Percentiles rank a stretch among this genome's conserved stretches.
Conservation (phyloP, 2,113 vertebrate species). For the Eublepharis macularius region DNA sequence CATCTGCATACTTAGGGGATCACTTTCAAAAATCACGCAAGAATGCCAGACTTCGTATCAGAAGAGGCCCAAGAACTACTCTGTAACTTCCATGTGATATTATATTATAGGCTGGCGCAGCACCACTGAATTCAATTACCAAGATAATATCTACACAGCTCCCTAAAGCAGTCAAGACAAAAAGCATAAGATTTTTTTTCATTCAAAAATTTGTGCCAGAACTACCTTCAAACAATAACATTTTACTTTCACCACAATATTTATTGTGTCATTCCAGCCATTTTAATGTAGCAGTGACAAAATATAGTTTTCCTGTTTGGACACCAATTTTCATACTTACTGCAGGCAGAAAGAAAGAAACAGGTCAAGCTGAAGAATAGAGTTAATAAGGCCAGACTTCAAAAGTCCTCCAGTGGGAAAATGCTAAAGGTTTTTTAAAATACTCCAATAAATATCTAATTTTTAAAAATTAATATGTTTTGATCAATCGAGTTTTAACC, state of each 20-base stretch:
- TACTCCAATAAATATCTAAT: background rate
- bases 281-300: background rate
- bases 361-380: background rate
- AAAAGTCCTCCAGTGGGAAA: background rate
- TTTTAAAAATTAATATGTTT: background rate
- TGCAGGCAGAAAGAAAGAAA: background rate
- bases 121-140: constrained; percentile 13
- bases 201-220: constrained; percentile 9
- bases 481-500: background rate
- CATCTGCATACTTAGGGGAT: background rate
- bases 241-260: constrained; percentile 20
- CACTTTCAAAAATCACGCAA: background rate
- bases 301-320: constrained; percentile 6
- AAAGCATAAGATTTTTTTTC: background rate
- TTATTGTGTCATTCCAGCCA: constrained; percentile 5
- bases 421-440: background rate
- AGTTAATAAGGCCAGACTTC: background rate
- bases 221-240: constrained; percentile 6
- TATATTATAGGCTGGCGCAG: constrained; percentile 7
- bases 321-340: background rate
- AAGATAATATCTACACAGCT: constrained; percentile 14
- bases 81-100: background rate
- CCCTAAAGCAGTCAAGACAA: constrained; percentile 4
- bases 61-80: background rate
- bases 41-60: background rate